These are phyloP conservation scores for Macropodus opercularis DNA, from an alignment of 2,797 vertebrate species.

Conservation along the genomic window DNA sequence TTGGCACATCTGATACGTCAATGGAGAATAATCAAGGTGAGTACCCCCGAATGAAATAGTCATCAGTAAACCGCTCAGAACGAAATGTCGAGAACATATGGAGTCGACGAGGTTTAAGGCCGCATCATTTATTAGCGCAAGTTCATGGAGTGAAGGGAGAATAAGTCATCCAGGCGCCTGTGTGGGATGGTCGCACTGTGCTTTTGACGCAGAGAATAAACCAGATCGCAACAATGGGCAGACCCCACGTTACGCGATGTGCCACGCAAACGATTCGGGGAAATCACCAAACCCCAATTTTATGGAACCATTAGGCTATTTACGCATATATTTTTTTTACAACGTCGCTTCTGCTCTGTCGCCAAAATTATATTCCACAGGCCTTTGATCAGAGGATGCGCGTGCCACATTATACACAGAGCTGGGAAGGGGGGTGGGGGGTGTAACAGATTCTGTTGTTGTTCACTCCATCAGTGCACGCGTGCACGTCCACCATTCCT, in stretches of 20 bases:
- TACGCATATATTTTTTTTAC: not conserved
- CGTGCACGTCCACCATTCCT: not conserved
- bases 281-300: not conserved
- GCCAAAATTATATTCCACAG: conserved; percentile 14
- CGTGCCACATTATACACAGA: conserved; percentile 44
- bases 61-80: not conserved
- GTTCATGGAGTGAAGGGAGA: not conserved
- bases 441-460: conserved; percentile 58
- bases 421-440: conserved; percentile 10
- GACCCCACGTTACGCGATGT: conserved; percentile 16
- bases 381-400: conserved; percentile 37
- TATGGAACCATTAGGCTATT: not conserved
- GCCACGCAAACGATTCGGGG: not conserved
- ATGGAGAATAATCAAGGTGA: conserved; percentile 78
- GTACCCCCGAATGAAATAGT: conserved; percentile 20
- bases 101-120: not conserved
- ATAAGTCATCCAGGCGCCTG: not conserved
- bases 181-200: conserved; percentile 25
- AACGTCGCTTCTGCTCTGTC: not conserved
- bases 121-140: not conserved
- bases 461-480: conserved; percentile 30
- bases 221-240: conserved; percentile 70
- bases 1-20: conserved; percentile 60
- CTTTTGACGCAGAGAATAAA: conserved; percentile 73
- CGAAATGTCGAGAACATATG: not conserved